phyloP scores from a whole-genome alignment of 2,797 vertebrate species.

The Syngnathus acus region DNA sequence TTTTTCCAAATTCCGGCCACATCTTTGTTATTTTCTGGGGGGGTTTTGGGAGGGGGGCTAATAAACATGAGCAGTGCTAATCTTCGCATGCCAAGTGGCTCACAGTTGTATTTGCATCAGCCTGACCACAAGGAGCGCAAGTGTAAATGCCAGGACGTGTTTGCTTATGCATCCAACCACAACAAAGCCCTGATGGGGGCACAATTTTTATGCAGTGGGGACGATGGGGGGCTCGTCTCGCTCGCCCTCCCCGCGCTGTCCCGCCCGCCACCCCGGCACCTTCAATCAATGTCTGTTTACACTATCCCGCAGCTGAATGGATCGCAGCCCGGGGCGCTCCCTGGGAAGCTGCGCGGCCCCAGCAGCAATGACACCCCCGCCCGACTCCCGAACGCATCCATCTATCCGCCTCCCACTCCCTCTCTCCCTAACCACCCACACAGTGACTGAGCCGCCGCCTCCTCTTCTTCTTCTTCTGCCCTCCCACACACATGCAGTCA shows the following conservation, averaged over 20 bases:
- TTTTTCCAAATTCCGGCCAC: not conserved
- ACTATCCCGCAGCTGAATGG: constrained; percentile 69
- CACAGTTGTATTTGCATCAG: constrained; percentile 46
- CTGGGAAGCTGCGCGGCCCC: constrained; percentile 56
- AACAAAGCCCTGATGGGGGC: constrained; percentile 46
- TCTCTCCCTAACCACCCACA: constrained; percentile 25
- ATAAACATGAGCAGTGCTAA: constrained; percentile 38
- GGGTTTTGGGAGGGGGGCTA: not conserved
- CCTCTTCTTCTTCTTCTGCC: not conserved
- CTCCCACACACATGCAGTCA: constrained; percentile 34
- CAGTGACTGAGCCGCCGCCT: constrained; percentile 14
- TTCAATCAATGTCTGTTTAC: constrained; percentile 77
- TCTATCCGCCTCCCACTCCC: constrained; percentile 18
- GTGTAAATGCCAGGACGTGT: constrained; percentile 52
- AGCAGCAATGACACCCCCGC: constrained; percentile 11
- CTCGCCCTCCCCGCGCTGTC: constrained; percentile 12
- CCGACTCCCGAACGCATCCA: constrained; percentile 31
- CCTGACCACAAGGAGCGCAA: constrained; percentile 42
- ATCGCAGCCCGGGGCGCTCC: constrained; percentile 59
- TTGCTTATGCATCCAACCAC: constrained; percentile 62
- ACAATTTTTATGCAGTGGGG: constrained; percentile 51
- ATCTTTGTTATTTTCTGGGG: not conserved
- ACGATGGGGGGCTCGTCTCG: constrained; percentile 19
- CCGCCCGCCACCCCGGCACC: constrained; percentile 50
- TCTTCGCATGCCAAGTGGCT: constrained; percentile 58